Evolutionary conservation across 2,888 invertebrate species (phyloP).

Genomic region (Cryptosula pallasiana): DNA sequence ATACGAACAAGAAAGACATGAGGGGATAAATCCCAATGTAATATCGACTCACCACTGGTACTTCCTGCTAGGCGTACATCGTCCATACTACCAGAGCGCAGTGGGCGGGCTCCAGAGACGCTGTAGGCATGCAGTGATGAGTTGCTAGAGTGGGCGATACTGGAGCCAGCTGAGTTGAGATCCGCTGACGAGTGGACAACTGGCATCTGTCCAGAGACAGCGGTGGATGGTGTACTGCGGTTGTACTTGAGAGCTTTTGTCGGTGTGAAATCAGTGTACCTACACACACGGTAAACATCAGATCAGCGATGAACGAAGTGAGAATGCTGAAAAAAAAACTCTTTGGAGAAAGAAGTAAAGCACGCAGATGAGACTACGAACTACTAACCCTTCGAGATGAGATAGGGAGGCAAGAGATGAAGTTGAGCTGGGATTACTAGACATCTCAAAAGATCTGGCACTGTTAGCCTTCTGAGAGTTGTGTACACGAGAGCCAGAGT

Average conservation of each 20-base stretch:
- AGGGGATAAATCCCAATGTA: background rate
- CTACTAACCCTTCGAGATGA: background rate
- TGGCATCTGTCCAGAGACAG: background rate
- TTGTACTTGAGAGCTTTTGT: constrained; percentile 18
- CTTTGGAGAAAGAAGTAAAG: background rate
- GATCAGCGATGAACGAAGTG: too few relatives aligned
- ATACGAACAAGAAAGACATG: background rate
- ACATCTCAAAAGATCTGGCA: background rate
- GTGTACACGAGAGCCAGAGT: background rate
- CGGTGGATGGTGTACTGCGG: background rate
- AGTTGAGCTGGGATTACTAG: constrained; percentile 11
- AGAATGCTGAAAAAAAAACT: too few relatives aligned
- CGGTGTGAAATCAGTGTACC: constrained; percentile 3
- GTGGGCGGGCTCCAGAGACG: constrained; percentile 10
- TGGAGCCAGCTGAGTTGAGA: background rate
- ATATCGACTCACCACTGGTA: background rate
- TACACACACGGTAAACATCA: too few relatives aligned
- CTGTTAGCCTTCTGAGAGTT: background rate
- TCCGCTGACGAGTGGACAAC: background rate
- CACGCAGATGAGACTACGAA: background rate
- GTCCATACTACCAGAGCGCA: constrained; percentile 25
- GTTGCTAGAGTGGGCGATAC: constrained; percentile 1
- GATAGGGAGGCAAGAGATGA: constrained; percentile 21
- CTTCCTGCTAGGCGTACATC: constrained; percentile 21
- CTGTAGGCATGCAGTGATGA: constrained; percentile 23